phyloP scores from a whole-genome alignment of 2,113 vertebrate species.

The Coptodon rendalli region DNA sequence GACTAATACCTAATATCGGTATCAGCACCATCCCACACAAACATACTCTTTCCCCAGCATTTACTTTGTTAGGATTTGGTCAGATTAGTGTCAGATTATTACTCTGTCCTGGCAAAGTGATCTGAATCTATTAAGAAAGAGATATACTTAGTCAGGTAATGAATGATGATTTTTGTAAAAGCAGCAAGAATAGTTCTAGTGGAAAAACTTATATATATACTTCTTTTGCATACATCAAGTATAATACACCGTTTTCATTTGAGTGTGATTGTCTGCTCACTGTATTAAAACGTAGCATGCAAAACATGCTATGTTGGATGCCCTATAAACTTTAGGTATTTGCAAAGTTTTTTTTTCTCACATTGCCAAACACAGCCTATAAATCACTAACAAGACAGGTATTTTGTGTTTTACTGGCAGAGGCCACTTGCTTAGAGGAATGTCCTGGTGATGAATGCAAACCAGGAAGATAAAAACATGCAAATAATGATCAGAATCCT shows the following conservation, averaged over 20 bases:
- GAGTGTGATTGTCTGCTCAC: not conserved
- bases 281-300: not conserved
- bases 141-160: not conserved
- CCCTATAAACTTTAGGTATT: not conserved
- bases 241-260: not conserved
- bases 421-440: not conserved
- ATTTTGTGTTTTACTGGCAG: not conserved
- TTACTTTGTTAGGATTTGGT: not conserved
- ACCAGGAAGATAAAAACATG: not conserved
- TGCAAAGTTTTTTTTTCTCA: not conserved
- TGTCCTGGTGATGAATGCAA: not conserved
- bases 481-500: slow-evolving; percentile 14
- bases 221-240: not conserved
- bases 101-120: not conserved
- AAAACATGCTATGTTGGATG: not conserved
- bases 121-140: not conserved
- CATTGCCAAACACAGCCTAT: not conserved
- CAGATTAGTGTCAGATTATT: not conserved
- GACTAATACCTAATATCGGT: not conserved
- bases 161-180: not conserved
- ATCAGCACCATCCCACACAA: not conserved
- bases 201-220: not conserved
- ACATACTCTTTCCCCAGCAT: not conserved
- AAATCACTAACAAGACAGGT: not conserved
- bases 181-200: not conserved